phyloP scores from a whole-genome alignment of 2,888 invertebrate species.

The Celastrina argiolus region DNA sequence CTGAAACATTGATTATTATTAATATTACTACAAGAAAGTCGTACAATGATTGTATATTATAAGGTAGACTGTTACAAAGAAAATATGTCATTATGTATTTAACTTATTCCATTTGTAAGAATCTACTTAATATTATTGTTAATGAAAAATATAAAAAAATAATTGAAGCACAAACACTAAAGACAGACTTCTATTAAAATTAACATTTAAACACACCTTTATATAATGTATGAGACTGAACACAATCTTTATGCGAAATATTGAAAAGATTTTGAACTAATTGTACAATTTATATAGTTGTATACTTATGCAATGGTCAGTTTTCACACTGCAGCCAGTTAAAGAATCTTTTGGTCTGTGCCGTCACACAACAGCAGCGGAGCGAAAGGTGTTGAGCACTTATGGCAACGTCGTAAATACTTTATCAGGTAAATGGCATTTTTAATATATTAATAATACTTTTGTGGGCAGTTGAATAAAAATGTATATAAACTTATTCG shows the following conservation, averaged over 20 bases:
- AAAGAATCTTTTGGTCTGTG: background rate
- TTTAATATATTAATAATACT: background rate
- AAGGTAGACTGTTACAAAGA: background rate
- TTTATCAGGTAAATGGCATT: conserved; percentile 1
- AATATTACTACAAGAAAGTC: background rate
- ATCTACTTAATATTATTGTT: background rate
- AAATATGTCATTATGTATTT: background rate
- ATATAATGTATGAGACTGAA: background rate
- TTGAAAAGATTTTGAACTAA: background rate
- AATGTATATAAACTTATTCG: background rate
- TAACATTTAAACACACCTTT: background rate
- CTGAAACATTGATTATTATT: background rate
- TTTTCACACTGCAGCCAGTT: background rate
- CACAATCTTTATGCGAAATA: background rate
- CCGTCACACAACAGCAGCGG: background rate
- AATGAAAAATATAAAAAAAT: background rate
- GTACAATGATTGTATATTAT: background rate
- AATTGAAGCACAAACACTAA: background rate
- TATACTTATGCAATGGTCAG: conserved; percentile 1
- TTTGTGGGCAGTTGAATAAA: background rate
- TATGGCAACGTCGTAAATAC: background rate
- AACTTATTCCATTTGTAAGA: background rate
- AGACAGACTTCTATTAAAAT: background rate
- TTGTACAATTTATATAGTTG: background rate
- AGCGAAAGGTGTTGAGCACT: background rate